Conservation (phyloP, 2,888 invertebrate species). For the Scrobipalpa costella region DNA sequence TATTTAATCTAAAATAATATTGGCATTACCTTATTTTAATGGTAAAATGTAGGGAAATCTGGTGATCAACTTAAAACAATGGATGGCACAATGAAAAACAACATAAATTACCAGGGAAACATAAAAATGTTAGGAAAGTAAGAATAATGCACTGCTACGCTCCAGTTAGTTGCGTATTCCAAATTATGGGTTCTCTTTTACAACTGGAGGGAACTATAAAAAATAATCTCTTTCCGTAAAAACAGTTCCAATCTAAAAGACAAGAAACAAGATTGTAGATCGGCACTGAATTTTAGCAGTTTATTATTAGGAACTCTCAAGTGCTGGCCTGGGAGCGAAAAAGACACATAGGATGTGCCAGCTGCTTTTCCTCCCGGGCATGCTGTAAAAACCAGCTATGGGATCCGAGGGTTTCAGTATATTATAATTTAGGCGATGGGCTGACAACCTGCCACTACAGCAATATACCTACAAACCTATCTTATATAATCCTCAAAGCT, state of each 20-base stretch:
- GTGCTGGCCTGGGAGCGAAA: too few relatives aligned
- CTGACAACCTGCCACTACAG: too few relatives aligned
- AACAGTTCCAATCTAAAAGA: not conserved
- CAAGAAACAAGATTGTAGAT: not conserved
- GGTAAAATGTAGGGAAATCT: slow-evolving; percentile 2
- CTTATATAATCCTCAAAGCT: too few relatives aligned
- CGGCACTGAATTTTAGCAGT: too few relatives aligned
- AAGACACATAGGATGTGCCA: too few relatives aligned
- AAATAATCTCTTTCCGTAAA: slow-evolving; percentile 3
- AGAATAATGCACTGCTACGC: slow-evolving; percentile 5
- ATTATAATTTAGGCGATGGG: too few relatives aligned
- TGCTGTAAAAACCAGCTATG: too few relatives aligned
- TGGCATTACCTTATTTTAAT: slow-evolving; percentile 13
- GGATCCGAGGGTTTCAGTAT: too few relatives aligned
- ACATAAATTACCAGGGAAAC: slow-evolving; percentile 4
- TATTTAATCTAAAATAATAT: slow-evolving; percentile 12
- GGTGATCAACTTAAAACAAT: not conserved
- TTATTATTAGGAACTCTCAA: too few relatives aligned
- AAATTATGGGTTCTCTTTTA: slow-evolving; percentile 1
- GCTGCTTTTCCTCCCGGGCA: too few relatives aligned
- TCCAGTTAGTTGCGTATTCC: not conserved
- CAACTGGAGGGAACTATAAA: not conserved
- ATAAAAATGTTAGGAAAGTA: slow-evolving; percentile 8
- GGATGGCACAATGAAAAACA: slow-evolving; percentile 7
- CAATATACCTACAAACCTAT: too few relatives aligned